Evolutionary conservation across 2,888 invertebrate species (phyloP), one percentile per base, ranked within the genome.

Genomic region (Oscheius sp.): DNA sequence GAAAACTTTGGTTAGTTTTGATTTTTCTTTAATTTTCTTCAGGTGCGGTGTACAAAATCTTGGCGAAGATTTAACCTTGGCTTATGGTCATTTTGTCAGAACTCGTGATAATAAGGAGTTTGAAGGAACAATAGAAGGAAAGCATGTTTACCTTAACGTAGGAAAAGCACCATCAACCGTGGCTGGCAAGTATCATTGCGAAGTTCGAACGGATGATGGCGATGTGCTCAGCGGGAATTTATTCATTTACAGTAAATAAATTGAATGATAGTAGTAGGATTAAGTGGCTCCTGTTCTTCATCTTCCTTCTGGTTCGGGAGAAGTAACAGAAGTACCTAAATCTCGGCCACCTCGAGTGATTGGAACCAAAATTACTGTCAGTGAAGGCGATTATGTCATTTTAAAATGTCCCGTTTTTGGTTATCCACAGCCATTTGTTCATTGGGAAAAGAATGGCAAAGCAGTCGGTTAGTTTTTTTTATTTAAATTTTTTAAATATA

Each of bases 11-110:
- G 75, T 73, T n/a, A 45, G 54, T 26, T 32, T n/a, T n/a, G 33
- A 3, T 56, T 33, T 51, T 17, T 51, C 20, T 8, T 17, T 12
- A 38, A 32, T 17, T 44, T 28, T 8, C 17, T 67, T 49, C 45
- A 75, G 75, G 76, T 77, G 77, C 50, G 77, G 73, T 24, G 68
- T 67, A 6, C 73, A 73, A 32, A 74, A 73, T 9, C 68, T 77
- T 14, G 74, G 73, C 22, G 73, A 74, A 24, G 67, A 74, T 22
- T 38, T 74, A 6, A 57, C 72, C 14, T 70, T 73, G 22, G 70
- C 71, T 17, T 77, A 74, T 44, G 77, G 77, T 2, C 74, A 77
- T 59, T 77, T 77, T 54, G 71, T 72, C 5, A 32, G 73, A 33
- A 59, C 73, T 0, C 30, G 57, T 1, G 74, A 74, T 61, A 74